A percentile compares a stretch with the other conserved stretches of the same genome.
Conservation (phyloP, 1,140 invertebrate genomes). For the Mamestra configurata region DNA sequence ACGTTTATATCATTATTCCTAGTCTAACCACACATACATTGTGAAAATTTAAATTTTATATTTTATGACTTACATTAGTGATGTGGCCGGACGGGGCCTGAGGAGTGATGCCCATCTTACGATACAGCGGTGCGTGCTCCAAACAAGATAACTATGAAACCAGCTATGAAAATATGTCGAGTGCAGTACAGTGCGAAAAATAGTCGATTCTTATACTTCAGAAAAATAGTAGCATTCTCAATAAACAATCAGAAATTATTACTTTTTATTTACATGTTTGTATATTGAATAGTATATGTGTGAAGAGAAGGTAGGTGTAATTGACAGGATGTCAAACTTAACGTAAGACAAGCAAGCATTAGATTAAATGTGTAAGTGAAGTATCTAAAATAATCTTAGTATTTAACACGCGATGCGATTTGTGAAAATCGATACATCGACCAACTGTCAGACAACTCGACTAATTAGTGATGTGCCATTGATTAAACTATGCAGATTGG, state of each 20-base stretch:
- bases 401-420: conserved; percentile 50
- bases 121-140: conserved; percentile 73
- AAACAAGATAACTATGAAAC: conserved; percentile 71
- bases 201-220: conserved; percentile 78
- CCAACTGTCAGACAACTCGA: conserved; percentile 19
- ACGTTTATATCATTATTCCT: conserved; percentile 62
- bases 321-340: conserved; percentile 63
- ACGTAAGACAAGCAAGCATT: conserved; percentile 63
- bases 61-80: conserved; percentile 69
- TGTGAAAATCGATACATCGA: conserved; percentile 39
- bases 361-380: conserved; percentile 49
- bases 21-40: conserved; percentile 84
- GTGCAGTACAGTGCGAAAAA: conserved; percentile 79
- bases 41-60: conserved; percentile 77
- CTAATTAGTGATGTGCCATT: conserved; percentile 27
- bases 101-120: conserved; percentile 51
- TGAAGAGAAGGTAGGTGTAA: conserved; percentile 66
- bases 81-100: conserved; percentile 66
- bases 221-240: conserved; percentile 81
- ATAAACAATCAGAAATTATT: conserved; percentile 81
- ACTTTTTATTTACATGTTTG: conserved; percentile 80
- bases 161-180: conserved; percentile 82
- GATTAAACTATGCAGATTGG: conserved; percentile 42
- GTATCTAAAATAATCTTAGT: conserved; percentile 45
- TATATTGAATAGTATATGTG: conserved; percentile 76